phyloP scores from a whole-genome alignment of 2,797 vertebrate genomes.

The Leptoclinus maculatus region DNA sequence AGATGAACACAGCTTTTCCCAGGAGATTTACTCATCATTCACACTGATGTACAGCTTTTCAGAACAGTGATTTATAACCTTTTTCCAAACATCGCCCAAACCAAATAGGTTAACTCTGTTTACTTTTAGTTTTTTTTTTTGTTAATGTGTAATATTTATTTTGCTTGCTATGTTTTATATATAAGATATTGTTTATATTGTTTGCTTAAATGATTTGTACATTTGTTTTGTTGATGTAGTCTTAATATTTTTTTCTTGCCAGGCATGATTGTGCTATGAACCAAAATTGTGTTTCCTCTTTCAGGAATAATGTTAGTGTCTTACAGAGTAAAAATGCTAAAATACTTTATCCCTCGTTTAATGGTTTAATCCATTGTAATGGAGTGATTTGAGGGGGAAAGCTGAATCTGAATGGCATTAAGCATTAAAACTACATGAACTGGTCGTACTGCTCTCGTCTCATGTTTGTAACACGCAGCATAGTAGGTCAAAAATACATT shows the following conservation, averaged over 20 bases:
- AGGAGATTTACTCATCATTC: slow-evolving; percentile 48
- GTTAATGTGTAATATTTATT: slow-evolving; percentile 88
- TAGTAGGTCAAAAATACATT: too few species aligned
- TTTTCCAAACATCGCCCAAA: slow-evolving; percentile 71
- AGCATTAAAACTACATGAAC: slow-evolving; percentile 40
- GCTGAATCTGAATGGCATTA: slow-evolving; percentile 12
- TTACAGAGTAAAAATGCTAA: slow-evolving; percentile 78
- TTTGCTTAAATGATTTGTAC: slow-evolving; percentile 78
- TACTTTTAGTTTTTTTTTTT: slow-evolving; percentile 70
- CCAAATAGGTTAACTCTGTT: slow-evolving; percentile 80
- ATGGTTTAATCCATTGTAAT: slow-evolving; percentile 70
- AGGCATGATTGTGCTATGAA: slow-evolving; percentile 80
- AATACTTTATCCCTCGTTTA: slow-evolving; percentile 64
- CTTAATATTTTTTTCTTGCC: slow-evolving; percentile 76
- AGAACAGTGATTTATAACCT: slow-evolving; percentile 46
- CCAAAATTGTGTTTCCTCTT: slow-evolving; percentile 81
- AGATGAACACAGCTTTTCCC: slow-evolving; percentile 31
- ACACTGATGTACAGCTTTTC: slow-evolving; percentile 54
- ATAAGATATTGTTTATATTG: slow-evolving; percentile 84
- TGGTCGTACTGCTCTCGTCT: not conserved
- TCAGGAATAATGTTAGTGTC: slow-evolving; percentile 80
- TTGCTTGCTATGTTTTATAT: slow-evolving; percentile 83
- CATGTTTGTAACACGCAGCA: slow-evolving; percentile 26
- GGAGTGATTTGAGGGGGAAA: slow-evolving; percentile 34
- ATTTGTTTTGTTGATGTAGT: slow-evolving; percentile 73